A percentile compares a stretch with the other conserved stretches of the same genome.
Conservation (phyloP, 2,797 vertebrate genomes). For the Acipenser oxyrinchus region DNA sequence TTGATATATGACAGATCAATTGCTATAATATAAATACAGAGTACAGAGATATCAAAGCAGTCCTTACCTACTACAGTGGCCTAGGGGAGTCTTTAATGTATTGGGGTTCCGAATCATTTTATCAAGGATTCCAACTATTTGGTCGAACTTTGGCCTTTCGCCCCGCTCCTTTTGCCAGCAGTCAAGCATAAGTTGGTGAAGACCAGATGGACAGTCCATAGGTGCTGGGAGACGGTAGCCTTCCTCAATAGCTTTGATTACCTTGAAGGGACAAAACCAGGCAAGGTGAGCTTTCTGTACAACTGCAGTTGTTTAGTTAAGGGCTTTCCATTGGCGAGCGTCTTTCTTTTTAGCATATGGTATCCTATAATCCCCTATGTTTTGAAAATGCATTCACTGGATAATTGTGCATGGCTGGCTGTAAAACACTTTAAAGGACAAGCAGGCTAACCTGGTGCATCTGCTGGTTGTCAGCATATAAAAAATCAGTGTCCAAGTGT, state of each 20-base stretch:
- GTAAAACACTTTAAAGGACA: slow-evolving; percentile 16
- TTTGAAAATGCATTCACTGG: slow-evolving; percentile 24
- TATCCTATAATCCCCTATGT: slow-evolving; percentile 9
- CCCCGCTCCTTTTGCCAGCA: slow-evolving; percentile 96
- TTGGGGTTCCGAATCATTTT: slow-evolving; percentile 98
- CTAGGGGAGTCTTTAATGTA: slow-evolving; percentile 89
- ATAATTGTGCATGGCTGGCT: slow-evolving; percentile 19
- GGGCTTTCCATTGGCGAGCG: too few species aligned
- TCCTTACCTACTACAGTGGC: slow-evolving; percentile 88
- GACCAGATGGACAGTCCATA: slow-evolving; percentile 93
- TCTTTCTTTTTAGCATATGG: not conserved
- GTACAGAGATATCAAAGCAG: not conserved
- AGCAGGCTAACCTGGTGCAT: slow-evolving; percentile 20
- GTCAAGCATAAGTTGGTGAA: slow-evolving; percentile 96
- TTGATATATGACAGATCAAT: too few species aligned
- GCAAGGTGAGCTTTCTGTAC: too few species aligned
- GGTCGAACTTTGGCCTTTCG: slow-evolving; percentile 94
- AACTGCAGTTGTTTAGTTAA: too few species aligned
- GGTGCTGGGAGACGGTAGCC: slow-evolving; percentile 94
- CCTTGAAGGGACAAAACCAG: slow-evolving; percentile 50
- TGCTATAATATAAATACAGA: too few species aligned
- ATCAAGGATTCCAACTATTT: slow-evolving; percentile 92
- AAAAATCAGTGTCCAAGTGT: slow-evolving; percentile 2
- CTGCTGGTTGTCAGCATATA: slow-evolving; percentile 16
- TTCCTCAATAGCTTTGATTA: slow-evolving; percentile 97